Evolutionary conservation across 2,888 invertebrate species (phyloP), one percentile per base, ranked within the genome.

Genomic region (Achlya flavicornis): DNA sequence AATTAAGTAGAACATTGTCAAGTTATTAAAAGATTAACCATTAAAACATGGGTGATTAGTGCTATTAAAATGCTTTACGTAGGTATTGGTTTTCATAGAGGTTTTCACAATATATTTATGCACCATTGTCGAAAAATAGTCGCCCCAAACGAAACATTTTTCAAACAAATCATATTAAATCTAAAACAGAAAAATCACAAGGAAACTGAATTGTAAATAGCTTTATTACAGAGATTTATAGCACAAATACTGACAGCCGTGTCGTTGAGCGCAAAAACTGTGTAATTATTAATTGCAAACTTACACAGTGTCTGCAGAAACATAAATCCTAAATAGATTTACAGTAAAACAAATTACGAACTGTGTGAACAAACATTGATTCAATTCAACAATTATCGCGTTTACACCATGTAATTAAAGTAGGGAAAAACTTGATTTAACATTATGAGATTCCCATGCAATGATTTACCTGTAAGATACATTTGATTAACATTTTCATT

Each of bases 321-420:
- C 62, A 57, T 57, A 53, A 62, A 62, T 53, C 57, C 26, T 14
- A 62, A 33, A 26, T 61, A 53, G 38, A 68, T 67, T 68, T 65
- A 66, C 61, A 64, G 61, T 61, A 41, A 48, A 58, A 65, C 58
- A 63, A 68, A 67, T 64, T 61, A 61, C 46, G 48, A 61, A 63
- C 61, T 65, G 66, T 64, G 63, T 57, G 60, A 66, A 77, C 75
- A 77, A 79, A 73, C 72, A 74, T 75, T 76, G 74, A 79, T 82
- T 84, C 78, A 82, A 84, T 80, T 79, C 72, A 79, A 83, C 78
- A 84, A 86, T 84, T 83, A 80, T 77, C 73, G 75, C 77, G 77
- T 85, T 86, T 82, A 87, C 81, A 85, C 79, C 79, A 68, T 77
- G 81, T 86, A 84, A 88, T 86, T 87, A 86, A 84, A 82, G 77